Conservation (phyloP, 2,888 invertebrate genomes). For the Pheosia gnoma region DNA sequence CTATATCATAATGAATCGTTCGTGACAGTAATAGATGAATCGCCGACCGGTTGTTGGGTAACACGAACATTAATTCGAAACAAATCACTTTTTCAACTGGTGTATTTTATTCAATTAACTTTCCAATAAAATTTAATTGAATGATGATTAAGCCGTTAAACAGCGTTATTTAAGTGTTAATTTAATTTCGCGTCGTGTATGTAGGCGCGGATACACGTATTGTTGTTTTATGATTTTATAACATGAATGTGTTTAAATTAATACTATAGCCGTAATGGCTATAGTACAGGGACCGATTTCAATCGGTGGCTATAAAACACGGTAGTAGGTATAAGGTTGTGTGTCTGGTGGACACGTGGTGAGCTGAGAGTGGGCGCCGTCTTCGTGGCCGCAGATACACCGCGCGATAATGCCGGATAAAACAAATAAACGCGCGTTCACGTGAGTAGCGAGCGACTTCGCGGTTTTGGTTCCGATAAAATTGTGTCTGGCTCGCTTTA, state of each 20-base stretch:
- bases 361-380: background rate
- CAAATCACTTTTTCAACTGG: constrained; percentile 7
- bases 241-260: constrained; percentile 52
- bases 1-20: constrained; percentile 5
- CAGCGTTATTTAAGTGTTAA: constrained; percentile 5
- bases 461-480: constrained; percentile 42
- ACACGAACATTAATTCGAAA: constrained; percentile 1
- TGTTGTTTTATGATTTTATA: constrained; percentile 47
- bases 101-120: constrained; percentile 8
- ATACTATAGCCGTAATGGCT: constrained; percentile 45
- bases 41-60: background rate
- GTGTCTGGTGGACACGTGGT: background rate
- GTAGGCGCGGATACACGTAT: constrained; percentile 1
- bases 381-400: constrained; percentile 22
- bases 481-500: constrained; percentile 23
- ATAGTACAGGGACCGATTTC: constrained; percentile 42
- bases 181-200: constrained; percentile 6
- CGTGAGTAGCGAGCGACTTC: constrained; percentile 7
- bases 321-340: background rate
- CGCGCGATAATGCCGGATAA: constrained; percentile 43
- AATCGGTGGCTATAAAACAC: constrained; percentile 43
- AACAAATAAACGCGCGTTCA: constrained; percentile 44
- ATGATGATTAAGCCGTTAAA: constrained; percentile 7
- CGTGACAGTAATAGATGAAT: constrained; percentile 10
- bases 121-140: constrained; percentile 12